These are phyloP conservation scores for Drymonia ruficornis DNA, from an alignment of 2,888 invertebrate species.

Conservation along the genomic window DNA sequence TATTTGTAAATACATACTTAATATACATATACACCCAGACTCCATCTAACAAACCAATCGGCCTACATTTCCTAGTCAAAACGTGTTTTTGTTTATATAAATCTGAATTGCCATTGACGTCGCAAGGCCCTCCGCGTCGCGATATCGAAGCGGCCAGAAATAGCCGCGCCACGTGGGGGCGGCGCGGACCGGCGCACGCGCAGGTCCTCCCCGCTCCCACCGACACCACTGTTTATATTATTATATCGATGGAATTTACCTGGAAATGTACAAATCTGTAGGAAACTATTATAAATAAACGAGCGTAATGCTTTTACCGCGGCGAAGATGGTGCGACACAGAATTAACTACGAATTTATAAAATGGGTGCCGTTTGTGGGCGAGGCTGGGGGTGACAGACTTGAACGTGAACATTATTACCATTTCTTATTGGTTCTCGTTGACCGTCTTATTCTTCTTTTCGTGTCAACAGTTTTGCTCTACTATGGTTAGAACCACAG, in stretches of 20 bases:
- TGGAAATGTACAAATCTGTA: background rate
- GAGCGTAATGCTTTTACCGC: too few species aligned
- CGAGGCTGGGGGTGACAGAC: too few species aligned
- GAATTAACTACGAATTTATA: too few species aligned
- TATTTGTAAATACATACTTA: too few species aligned
- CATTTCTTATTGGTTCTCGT: too few species aligned
- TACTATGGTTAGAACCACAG: too few species aligned
- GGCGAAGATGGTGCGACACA: too few species aligned
- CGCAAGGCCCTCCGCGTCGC: slow-evolving; percentile 34
- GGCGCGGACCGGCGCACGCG: slow-evolving; percentile 10
- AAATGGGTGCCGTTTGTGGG: too few species aligned
- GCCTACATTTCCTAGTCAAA: background rate
- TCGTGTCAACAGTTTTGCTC: too few species aligned
- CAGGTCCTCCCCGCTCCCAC: slow-evolving; percentile 3
- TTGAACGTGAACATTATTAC: too few species aligned
- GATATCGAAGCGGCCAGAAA: slow-evolving; percentile 41
- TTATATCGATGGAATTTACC: slow-evolving; percentile 9
- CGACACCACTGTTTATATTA: slow-evolving; percentile 7
- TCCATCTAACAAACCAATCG: background rate
- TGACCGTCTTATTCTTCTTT: too few species aligned
- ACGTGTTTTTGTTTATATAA: slow-evolving; percentile 13
- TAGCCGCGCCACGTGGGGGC: slow-evolving; percentile 56
- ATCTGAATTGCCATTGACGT: slow-evolving; percentile 14
- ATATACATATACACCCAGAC: too few species aligned
- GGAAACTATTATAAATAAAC: background rate